Conservation (phyloP, 2,113 vertebrate species). For the Pionites leucogaster region DNA sequence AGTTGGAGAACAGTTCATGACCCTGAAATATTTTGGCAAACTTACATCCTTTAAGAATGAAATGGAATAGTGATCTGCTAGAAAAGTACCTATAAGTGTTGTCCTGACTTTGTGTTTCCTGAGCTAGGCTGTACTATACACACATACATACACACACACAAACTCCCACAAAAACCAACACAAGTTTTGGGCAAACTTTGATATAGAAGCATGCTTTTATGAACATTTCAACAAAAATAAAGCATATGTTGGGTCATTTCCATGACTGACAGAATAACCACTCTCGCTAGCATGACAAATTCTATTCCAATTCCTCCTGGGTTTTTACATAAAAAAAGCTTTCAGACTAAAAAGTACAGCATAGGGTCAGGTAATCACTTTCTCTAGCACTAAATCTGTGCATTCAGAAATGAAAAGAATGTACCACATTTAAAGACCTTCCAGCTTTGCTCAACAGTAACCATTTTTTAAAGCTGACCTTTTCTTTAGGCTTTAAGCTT, state of each 20-base stretch:
- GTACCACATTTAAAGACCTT: background rate
- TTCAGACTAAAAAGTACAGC: background rate
- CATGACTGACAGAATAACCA: background rate
- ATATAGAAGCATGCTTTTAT: background rate
- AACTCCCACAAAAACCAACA: background rate
- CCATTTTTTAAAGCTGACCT: background rate
- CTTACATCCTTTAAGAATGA: background rate
- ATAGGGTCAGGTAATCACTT: background rate
- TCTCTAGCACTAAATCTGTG: background rate
- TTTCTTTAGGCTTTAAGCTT: background rate
- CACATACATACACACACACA: fast-evolving
- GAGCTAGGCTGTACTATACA: background rate
- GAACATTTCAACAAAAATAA: background rate
- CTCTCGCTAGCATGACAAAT: background rate
- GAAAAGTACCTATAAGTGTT: background rate
- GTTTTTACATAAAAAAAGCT: background rate
- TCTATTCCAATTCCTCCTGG: background rate
- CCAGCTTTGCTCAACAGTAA: background rate
- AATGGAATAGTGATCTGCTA: background rate
- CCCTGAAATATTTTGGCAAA: background rate
- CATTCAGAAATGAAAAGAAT: background rate
- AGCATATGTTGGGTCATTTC: background rate
- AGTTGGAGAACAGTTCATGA: background rate
- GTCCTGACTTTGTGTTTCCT: background rate
- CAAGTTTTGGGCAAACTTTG: background rate